Conservation (phyloP, 2,113 vertebrate genomes). For the Nanorana parkeri region DNA sequence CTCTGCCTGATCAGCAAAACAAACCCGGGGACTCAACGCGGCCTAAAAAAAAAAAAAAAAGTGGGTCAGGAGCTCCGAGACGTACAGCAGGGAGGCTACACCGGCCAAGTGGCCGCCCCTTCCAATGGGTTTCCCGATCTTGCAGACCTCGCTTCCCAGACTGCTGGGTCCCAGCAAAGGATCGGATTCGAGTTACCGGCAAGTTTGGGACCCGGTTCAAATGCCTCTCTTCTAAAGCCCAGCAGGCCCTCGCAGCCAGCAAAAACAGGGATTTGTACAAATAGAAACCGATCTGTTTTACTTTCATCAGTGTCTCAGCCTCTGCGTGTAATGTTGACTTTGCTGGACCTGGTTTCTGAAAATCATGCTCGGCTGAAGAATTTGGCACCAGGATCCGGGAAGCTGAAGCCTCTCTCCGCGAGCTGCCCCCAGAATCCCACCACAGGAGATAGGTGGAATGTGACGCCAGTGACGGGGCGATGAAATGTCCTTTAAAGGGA, state of each 20-base stretch:
- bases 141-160: conserved; percentile 1
- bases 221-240: conserved; percentile 39
- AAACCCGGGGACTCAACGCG: neutral
- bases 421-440: conserved; percentile 48
- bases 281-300: conserved; percentile 55
- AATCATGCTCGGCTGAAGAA: conserved; percentile 47
- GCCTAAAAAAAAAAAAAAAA: conserved; percentile 17
- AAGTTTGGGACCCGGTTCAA: conserved; percentile 44
- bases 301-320: conserved; percentile 49
- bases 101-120: neutral
- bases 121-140: neutral
- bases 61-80: neutral
- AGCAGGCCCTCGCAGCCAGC: conserved; percentile 47
- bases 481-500: conserved; percentile 43
- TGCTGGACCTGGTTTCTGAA: conserved; percentile 52
- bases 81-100: neutral
- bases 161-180: neutral
- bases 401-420: conserved; percentile 42
- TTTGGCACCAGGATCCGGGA: conserved; percentile 47
- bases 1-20: neutral
- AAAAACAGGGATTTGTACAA: conserved; percentile 55
- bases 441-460: conserved; percentile 53
- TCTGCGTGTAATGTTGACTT: conserved; percentile 53
- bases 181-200: conserved; percentile 18
- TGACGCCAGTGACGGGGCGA: conserved; percentile 47